phyloP scores from a whole-genome alignment of 2,797 vertebrate species.

The Acomys russatus region DNA sequence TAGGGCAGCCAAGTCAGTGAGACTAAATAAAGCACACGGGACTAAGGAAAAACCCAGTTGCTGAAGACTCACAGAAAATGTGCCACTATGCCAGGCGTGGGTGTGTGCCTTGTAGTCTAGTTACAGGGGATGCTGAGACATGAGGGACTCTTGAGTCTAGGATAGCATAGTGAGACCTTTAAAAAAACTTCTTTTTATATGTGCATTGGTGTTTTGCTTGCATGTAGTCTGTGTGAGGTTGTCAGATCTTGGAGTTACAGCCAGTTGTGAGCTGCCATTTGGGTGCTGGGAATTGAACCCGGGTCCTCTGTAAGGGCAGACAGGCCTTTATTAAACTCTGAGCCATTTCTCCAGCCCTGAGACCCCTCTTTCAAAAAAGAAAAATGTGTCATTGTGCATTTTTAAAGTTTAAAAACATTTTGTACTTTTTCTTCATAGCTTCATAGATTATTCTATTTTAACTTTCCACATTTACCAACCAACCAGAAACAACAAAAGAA shows the following conservation, averaged over 20 bases:
- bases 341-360: no score
- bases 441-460: constrained; percentile 34
- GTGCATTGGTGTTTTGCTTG: no score
- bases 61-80: constrained; percentile 6
- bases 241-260: no score
- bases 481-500: constrained; percentile 33
- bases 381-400: constrained; percentile 2
- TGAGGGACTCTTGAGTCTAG: not conserved
- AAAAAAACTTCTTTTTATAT: no score
- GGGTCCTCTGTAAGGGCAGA: no score
- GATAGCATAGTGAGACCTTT: not conserved
- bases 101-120: not conserved
- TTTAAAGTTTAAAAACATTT: not conserved
- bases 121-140: not conserved
- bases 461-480: constrained; percentile 20
- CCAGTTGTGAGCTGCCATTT: no score
- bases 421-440: not conserved
- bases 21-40: constrained; percentile 15
- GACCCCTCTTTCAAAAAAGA: not conserved
- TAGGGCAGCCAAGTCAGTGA: constrained; percentile 25
- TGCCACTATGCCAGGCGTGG: not conserved
- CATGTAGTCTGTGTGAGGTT: no score
- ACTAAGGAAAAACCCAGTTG: constrained; percentile 15
- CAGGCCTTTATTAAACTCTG: no score
- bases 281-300: no score